Base-by-base conservation (phyloP, 2,113 vertebrate genomes). In the Oncorhynchus gorbuscha region DNA sequence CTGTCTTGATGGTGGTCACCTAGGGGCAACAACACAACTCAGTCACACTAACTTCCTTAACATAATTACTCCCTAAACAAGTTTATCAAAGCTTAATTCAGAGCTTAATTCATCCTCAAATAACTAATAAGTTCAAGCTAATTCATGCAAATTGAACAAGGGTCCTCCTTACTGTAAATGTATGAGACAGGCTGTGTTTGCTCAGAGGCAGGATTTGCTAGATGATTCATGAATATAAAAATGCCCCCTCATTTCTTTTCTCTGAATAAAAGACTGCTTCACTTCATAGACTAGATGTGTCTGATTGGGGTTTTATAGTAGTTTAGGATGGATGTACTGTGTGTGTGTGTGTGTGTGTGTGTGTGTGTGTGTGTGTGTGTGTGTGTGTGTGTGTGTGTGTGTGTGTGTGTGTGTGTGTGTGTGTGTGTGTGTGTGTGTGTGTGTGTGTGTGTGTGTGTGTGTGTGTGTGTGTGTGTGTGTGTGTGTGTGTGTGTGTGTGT, bases 1-100 rank as follows among this genome's bases (percentile, higher is more conserved):
- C 96, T 0, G 96, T 97, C 91, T 99, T 99, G 85, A 99, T 99
- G 83, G 96, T 97, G 74, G 97, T 99, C 26, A 99, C 97, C 97
- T 99, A 86, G 0, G 9, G 14, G 59, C 13, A 59, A 45, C 20
- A 69, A n/a, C 9, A 64, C 49, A 28, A 51, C 4, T 71, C 5
- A 45, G 3, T 70, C 58, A 18, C 11, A 28, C 9, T 6, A 64
- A 64, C 8, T 64, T 73, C 45, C n/a, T 45, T 45, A 45, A 45
- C 39, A 45, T 45, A 45, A 45, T 45, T 45, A 45, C 39, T 45
- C 39, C 9, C 39, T 45, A 45, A 45, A 45, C 39, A 45, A 45
- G 9, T 45, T 45, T 11, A 12, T 45, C 9, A 45, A 45, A 11
- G 9, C 9, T 12, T 45, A 11, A 45, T 45, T 45, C 39, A 45